Evolutionary conservation across 2,888 invertebrate species (phyloP).

Genomic region (Nephrocerus scutellatus): DNA sequence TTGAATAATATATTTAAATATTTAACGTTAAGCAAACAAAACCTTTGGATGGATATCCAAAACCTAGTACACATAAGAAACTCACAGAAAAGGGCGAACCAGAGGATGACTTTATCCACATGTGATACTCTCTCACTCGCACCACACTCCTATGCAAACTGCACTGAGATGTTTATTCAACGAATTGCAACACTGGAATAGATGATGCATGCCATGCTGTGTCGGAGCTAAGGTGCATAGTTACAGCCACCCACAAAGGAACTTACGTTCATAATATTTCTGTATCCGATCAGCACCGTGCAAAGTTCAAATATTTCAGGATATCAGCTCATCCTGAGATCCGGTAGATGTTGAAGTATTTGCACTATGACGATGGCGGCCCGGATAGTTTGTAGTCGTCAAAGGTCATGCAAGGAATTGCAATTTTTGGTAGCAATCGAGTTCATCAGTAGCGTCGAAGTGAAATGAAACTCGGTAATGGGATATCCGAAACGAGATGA

Average conservation of each 20-base stretch:
- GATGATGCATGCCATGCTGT: constrained; percentile 16
- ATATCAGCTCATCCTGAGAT: constrained; percentile 30
- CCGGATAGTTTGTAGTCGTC: no score
- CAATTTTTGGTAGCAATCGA: no score
- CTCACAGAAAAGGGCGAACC: constrained; percentile 1
- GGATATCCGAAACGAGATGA: no score
- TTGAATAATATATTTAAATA: constrained; percentile 39
- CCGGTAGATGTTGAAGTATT: no score
- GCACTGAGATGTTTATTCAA: constrained; percentile 13
- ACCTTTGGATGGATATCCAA: constrained; percentile 30
- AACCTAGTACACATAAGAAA: background rate
- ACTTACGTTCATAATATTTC: constrained; percentile 19
- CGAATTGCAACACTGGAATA: constrained; percentile 16
- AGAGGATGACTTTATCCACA: constrained; percentile 6
- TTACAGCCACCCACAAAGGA: constrained; percentile 18
- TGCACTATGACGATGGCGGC: no score
- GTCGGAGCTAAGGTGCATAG: no score
- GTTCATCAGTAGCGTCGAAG: no score
- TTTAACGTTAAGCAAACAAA: constrained; percentile 43
- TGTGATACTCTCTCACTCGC: no score
- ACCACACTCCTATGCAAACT: background rate
- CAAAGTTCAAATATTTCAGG: constrained; percentile 21
- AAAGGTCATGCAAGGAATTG: no score
- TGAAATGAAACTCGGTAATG: no score
- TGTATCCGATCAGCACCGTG: background rate